Conservation (phyloP, 2,113 vertebrate species). For the Pseudopodoces humilis region DNA sequence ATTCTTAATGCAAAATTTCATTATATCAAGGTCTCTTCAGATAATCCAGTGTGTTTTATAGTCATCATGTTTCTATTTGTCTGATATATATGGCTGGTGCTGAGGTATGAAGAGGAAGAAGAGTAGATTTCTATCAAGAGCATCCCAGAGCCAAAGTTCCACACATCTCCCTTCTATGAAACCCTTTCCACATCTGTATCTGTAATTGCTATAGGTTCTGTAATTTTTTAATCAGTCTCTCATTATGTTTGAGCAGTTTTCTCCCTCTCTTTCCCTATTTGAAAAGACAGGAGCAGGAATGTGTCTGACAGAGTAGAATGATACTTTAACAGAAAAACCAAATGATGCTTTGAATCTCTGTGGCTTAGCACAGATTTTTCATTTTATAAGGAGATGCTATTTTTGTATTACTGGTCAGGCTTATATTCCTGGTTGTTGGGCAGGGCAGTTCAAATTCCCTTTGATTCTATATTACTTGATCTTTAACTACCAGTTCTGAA, state of each 20-base stretch:
- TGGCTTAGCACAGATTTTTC: conserved; percentile 70
- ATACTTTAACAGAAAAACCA: conserved; percentile 60
- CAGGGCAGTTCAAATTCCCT: conserved; percentile 48
- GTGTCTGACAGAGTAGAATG: conserved; percentile 22
- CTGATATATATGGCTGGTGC: background rate
- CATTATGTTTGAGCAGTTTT: background rate
- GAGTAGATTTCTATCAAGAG: background rate
- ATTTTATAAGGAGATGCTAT: conserved; percentile 66
- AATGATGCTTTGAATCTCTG: conserved; percentile 69
- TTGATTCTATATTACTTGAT: conserved; percentile 63
- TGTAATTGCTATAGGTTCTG: background rate
- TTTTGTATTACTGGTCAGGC: conserved; percentile 66
- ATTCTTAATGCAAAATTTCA: background rate
- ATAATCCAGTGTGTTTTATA: background rate
- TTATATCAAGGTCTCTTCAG: background rate
- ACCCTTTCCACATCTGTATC: background rate
- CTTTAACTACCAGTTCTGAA: conserved; percentile 56
- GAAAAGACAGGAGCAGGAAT: conserved; percentile 20
- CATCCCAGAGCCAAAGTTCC: background rate
- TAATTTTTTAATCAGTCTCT: background rate
- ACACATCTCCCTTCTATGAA: background rate
- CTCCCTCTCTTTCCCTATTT: background rate
- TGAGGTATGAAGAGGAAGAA: background rate
- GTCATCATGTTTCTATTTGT: background rate
- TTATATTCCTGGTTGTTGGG: conserved; percentile 61